Evolutionary conservation across 2,113 vertebrate genomes (phyloP), one percentile per base, ranked within the genome.

Genomic region (Centropus unirufus): DNA sequence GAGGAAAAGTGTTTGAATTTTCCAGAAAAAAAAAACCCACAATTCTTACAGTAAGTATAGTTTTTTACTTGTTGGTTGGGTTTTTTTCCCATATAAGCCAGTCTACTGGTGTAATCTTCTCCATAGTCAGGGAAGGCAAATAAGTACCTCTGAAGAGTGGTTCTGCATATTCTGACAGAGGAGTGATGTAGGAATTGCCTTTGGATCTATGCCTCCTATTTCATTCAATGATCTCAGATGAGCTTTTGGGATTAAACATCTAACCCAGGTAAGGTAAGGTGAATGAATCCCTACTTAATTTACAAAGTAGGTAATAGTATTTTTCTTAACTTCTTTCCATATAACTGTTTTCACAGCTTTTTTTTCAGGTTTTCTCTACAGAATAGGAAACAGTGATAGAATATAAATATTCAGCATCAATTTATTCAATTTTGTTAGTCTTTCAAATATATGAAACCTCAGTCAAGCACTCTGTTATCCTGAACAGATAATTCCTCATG

Each of bases 251-350:
- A 78, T 72, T 63, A 64, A 24, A 75, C 36, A 21, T 30, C 16
- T 76, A 73, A 90, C 70, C 22, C 51, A 93, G 4, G 12, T 67
- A 86, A 73, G 6, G 44, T 68, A 61, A 89, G 52, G 61, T 81
- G 68, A 90, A 72, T 36, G 4, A 84, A 70, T 63, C 26, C 30
- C 9, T 74, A 30, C 23, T 55, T 74, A 86, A 78, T 94, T 87
- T 95, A 81, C n/a, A 75, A 95, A 89, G 29, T 29, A 93, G 39
- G 23, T n/a, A 94, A 80, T 4, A 39, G 16, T 34, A 59, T 61
- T 83, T 78, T 95, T 88, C 57, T 7, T 77, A 85, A 83, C 61
- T 87, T 93, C 36, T 67, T 89, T 74, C 46, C 62, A 47, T 63
- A 26, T 68, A 73, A 79, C 40, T 62, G 14, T 54, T 88, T 86